Evolutionary conservation across 2,888 invertebrate species (phyloP).

Genomic region (Brachynemurus nebulosus): DNA sequence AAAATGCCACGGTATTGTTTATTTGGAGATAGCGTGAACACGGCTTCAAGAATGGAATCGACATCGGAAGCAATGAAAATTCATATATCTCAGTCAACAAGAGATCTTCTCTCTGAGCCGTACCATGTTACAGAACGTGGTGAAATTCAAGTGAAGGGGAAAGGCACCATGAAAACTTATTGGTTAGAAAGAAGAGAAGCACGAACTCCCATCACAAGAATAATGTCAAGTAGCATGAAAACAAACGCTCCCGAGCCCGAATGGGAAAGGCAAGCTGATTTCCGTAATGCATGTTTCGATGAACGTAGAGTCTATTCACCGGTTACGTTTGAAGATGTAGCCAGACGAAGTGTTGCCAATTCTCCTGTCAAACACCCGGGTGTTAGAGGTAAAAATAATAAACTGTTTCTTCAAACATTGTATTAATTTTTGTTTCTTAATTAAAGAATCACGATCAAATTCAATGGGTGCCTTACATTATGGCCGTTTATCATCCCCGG

Average conservation of each 20-base stretch:
- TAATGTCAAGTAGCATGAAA: slow-evolving; percentile 23
- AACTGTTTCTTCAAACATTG: neutral
- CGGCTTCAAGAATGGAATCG: slow-evolving; percentile 86
- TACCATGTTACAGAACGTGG: slow-evolving; percentile 68
- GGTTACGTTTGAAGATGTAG: slow-evolving; percentile 72
- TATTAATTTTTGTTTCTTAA: slow-evolving; percentile 7
- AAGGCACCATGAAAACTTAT: slow-evolving; percentile 84
- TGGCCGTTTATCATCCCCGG: slow-evolving; percentile 22
- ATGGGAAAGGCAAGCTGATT: slow-evolving; percentile 36
- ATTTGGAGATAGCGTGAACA: slow-evolving; percentile 85
- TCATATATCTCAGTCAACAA: slow-evolving; percentile 85
- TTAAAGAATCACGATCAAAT: slow-evolving; percentile 52
- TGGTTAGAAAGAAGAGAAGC: slow-evolving; percentile 67
- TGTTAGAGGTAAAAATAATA: slow-evolving; percentile 25
- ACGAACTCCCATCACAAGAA: slow-evolving; percentile 36
- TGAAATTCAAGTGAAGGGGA: slow-evolving; percentile 81
- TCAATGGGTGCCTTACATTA: slow-evolving; percentile 40
- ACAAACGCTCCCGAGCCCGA: slow-evolving; percentile 29
- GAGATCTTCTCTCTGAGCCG: slow-evolving; percentile 53
- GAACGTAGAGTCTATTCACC: slow-evolving; percentile 67
- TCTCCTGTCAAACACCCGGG: slow-evolving; percentile 47
- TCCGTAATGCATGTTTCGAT: slow-evolving; percentile 30
- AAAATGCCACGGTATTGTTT: slow-evolving; percentile 85
- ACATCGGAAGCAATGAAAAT: slow-evolving; percentile 88
- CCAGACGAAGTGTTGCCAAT: slow-evolving; percentile 61